Base-by-base conservation (phyloP, 1,140 invertebrate species). In the Phenacoccus solenopsis region DNA sequence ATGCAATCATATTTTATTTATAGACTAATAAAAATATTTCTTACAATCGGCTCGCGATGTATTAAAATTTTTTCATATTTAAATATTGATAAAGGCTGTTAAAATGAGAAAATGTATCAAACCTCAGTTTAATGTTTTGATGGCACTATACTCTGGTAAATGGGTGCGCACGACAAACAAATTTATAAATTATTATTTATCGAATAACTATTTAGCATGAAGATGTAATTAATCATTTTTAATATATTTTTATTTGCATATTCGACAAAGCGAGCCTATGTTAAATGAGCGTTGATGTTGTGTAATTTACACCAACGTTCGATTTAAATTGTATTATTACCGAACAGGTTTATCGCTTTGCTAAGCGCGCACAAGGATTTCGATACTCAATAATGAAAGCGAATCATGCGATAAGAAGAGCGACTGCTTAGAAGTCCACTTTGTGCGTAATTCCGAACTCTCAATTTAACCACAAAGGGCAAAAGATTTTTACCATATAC, bases 161-260 rank as follows among this genome's bases (percentile, higher is more conserved):
- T 49, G 38, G 38, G 38, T 49, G 16, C 38, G 38, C 38, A 49
- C 16, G 38, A 49, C 38, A 49, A 49, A 49, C 38, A 49, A 49
- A 49, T 49, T 49, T 49, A 49, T 49, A 49, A 49, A 49, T 49
- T 49, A n/a, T n/a, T 49, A 49, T 49, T 49, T 49, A 49, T 49
- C 38, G 38, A 49, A n/a, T 49, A n/a, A 49, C 38, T n/a, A 49
- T 49, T 49, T 49, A n/a, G 38, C 38, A 49, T 49, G 20, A 10
- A n/a, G 2, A n/a, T 5, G 38, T 49, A 49, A 49, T 49, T 49
- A 49, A 49, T 49, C 38, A 49, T 49, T 49, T 49, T 49, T 49
- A 49, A 49, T 49, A 49, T n/a, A 49, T 49, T 49, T n/a, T 49
- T 49, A 49, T 49, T 49, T 49, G 20, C 38, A 49, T 49, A 49